Evolutionary conservation across 2,888 invertebrate species (phyloP).

Genomic region (Brachyptera risi): DNA sequence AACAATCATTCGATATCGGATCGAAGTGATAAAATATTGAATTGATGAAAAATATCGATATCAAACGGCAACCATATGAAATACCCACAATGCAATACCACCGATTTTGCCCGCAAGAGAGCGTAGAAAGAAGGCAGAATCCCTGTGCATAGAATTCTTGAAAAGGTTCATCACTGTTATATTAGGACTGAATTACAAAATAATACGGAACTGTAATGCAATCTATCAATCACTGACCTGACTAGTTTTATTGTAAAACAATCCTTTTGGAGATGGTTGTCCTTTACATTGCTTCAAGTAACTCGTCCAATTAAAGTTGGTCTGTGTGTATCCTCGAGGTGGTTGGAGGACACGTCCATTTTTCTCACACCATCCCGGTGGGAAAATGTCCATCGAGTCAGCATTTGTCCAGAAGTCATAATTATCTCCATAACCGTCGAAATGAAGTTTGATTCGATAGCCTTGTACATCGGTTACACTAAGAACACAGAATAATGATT

Average conservation of each 20-base stretch:
- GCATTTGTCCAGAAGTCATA: slow-evolving; percentile 94
- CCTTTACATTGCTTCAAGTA: slow-evolving; percentile 74
- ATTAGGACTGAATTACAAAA: too few relatives aligned
- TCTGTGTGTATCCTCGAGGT: slow-evolving; percentile 62
- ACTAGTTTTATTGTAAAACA: slow-evolving; percentile 65
- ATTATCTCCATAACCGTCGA: slow-evolving; percentile 84
- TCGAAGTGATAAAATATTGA: too few relatives aligned
- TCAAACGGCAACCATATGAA: too few relatives aligned
- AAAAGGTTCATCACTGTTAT: too few relatives aligned
- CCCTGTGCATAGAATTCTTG: too few relatives aligned
- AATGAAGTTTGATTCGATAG: slow-evolving; percentile 79
- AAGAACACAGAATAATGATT: slow-evolving; percentile 82
- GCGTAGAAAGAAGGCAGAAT: too few relatives aligned
- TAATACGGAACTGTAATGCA: too few relatives aligned
- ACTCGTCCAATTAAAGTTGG: slow-evolving; percentile 75
- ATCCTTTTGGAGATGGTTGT: slow-evolving; percentile 69
- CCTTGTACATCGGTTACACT: slow-evolving; percentile 78
- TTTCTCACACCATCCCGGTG: slow-evolving; percentile 89
- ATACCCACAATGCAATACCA: too few relatives aligned
- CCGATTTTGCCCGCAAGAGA: too few relatives aligned
- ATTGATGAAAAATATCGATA: too few relatives aligned
- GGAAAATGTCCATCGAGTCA: slow-evolving; percentile 87
- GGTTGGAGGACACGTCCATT: slow-evolving; percentile 74
- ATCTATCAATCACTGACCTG: too few relatives aligned
- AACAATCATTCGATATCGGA: too few relatives aligned